phyloP scores from a whole-genome alignment of 2,797 vertebrate genomes.

The Clarias pachynema region DNA sequence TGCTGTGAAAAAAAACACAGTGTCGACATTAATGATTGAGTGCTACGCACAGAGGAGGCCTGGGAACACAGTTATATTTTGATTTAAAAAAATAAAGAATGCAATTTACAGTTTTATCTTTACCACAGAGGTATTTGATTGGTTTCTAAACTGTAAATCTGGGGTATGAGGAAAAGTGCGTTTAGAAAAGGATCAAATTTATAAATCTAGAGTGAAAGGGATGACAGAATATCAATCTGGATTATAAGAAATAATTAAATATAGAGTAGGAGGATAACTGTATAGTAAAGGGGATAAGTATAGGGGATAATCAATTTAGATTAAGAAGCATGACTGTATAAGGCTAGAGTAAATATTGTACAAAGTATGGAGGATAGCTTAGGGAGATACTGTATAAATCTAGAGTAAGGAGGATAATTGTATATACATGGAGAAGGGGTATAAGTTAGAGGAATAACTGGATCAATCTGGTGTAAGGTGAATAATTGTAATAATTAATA shows the following conservation, averaged over 20 bases:
- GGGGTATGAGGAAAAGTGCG: background rate
- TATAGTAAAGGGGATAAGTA: background rate
- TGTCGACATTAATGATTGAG: background rate
- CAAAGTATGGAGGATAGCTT: no score
- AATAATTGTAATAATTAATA: background rate
- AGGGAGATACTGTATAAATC: background rate
- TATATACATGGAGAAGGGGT: background rate
- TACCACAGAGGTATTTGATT: background rate
- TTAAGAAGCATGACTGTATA: background rate
- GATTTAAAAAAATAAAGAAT: background rate
- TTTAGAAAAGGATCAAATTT: background rate
- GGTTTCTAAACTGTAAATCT: background rate
- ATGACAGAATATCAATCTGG: background rate
- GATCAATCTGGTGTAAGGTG: background rate
- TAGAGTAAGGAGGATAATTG: background rate
- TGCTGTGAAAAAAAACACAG: slow-evolving; percentile 58
- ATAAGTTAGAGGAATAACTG: background rate
- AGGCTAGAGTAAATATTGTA: background rate
- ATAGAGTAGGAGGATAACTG: background rate
- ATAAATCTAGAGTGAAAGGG: background rate
- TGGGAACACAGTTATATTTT: background rate
- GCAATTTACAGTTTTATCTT: background rate
- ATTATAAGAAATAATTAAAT: background rate
- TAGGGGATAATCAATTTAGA: no score
- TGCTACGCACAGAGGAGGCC: background rate